Percentiles rank a stretch among this genome's conserved stretches.
Evolutionary conservation across 2,113 vertebrate genomes (phyloP).

Genomic region (Bos javanicus): DNA sequence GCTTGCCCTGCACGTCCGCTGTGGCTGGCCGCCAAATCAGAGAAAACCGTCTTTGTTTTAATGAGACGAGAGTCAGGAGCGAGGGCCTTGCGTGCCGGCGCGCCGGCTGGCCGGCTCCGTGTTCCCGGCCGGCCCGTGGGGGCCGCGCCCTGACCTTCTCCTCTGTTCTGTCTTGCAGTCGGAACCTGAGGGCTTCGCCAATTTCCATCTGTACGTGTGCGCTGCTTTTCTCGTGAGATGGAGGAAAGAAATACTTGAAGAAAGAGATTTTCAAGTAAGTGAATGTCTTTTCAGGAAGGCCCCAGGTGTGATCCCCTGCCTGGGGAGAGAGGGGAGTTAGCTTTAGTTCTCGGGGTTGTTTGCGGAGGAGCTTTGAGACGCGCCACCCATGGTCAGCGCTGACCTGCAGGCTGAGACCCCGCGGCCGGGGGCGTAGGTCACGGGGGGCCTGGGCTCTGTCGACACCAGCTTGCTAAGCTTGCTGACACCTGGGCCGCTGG

Average conservation of each 20-base stretch:
- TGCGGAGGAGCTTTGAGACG: background rate
- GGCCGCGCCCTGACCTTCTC: background rate
- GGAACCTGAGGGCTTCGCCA: conserved; percentile 97
- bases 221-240: conserved; percentile 96
- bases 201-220: conserved; percentile 97
- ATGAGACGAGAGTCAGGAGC: rapidly evolving
- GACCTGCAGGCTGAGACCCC: rapidly evolving
- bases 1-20: rapidly evolving
- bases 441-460: too few relatives aligned
- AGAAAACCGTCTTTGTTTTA: background rate
- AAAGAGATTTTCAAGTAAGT: conserved; percentile 95
- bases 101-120: rapidly evolving
- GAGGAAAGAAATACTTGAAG: conserved; percentile 90
- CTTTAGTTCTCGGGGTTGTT: background rate
- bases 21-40: background rate
- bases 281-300: background rate
- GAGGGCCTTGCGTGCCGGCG: background rate
- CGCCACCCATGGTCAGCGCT: rapidly evolving
- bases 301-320: background rate
- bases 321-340: background rate
- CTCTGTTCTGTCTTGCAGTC: conserved; percentile 81
- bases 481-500: rapidly evolving
- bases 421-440: rapidly evolving
- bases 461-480: background rate
- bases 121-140: rapidly evolving